Evolutionary conservation across 2,888 invertebrate species (phyloP).

Genomic region (Thereva nobilitata): DNA sequence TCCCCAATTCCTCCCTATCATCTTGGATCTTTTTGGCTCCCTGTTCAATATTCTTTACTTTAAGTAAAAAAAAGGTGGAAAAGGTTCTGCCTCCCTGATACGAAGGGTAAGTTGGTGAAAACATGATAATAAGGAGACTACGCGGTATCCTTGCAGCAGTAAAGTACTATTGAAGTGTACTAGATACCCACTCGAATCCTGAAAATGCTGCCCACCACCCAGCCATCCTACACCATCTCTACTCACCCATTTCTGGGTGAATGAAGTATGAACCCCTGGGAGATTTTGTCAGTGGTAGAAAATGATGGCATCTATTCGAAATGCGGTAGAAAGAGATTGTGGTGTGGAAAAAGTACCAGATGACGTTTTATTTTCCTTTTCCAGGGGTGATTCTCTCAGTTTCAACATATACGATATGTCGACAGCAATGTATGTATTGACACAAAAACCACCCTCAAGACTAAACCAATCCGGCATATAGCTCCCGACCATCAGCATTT

Average conservation of each 20-base stretch:
- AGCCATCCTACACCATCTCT: neutral
- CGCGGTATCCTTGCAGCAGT: constrained; percentile 26
- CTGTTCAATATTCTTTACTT: constrained; percentile 24
- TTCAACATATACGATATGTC: constrained; percentile 23
- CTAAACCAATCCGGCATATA: constrained; percentile 1
- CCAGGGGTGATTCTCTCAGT: constrained; percentile 14
- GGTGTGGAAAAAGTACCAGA: constrained; percentile 35
- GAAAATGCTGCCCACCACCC: no score
- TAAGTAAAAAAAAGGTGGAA: neutral
- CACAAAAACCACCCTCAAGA: constrained; percentile 23
- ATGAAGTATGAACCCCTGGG: constrained; percentile 25
- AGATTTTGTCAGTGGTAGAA: constrained; percentile 11
- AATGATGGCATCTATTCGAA: constrained; percentile 22
- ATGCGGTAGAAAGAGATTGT: neutral
- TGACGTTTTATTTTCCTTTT: constrained; percentile 28
- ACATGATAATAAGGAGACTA: constrained; percentile 34
- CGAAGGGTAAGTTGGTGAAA: constrained; percentile 31
- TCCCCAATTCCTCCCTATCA: constrained; percentile 10
- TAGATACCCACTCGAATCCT: constrained; percentile 5
- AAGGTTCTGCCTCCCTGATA: constrained; percentile 30
- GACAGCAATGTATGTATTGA: constrained; percentile 29
- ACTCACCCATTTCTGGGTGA: neutral
- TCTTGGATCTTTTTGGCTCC: constrained; percentile 23
- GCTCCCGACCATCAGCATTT: neutral
- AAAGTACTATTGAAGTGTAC: constrained; percentile 18